These are phyloP conservation scores for Synodontis membranacea DNA, from an alignment of 2,113 vertebrate genomes.

Conservation along the genomic window DNA sequence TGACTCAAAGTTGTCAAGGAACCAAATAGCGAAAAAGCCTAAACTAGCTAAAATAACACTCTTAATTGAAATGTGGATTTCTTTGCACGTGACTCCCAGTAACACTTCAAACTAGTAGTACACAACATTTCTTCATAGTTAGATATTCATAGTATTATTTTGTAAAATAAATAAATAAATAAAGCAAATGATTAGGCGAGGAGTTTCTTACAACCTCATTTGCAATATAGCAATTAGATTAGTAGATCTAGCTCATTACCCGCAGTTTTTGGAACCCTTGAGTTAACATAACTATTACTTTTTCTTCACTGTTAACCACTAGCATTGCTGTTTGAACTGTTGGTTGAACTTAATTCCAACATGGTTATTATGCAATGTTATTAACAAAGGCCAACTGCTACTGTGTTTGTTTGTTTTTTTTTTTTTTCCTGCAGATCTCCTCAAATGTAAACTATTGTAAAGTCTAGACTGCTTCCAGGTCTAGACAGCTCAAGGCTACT, in stretches of 20 bases:
- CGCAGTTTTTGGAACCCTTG: not conserved
- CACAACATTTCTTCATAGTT: not conserved
- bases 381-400: not conserved
- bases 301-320: not conserved
- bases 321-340: not conserved
- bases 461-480: conserved; percentile 21
- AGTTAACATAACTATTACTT: not conserved
- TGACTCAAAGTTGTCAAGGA: not conserved
- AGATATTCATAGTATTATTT: not conserved
- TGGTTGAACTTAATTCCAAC: not conserved
- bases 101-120: not conserved
- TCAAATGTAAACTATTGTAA: not conserved
- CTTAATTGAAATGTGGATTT: not conserved
- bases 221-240: too few species aligned
- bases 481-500: conserved; percentile 33
- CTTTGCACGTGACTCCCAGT: not conserved
- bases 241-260: not conserved
- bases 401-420: not conserved
- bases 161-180: not conserved
- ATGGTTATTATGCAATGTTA: not conserved
- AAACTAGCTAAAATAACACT: not conserved
- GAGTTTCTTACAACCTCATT: not conserved
- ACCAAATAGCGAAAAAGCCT: not conserved
- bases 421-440: not conserved
- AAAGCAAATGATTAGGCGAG: not conserved